Evolutionary conservation across 2,888 invertebrate genomes (phyloP).

Genomic region (Philhelius pedissequus): DNA sequence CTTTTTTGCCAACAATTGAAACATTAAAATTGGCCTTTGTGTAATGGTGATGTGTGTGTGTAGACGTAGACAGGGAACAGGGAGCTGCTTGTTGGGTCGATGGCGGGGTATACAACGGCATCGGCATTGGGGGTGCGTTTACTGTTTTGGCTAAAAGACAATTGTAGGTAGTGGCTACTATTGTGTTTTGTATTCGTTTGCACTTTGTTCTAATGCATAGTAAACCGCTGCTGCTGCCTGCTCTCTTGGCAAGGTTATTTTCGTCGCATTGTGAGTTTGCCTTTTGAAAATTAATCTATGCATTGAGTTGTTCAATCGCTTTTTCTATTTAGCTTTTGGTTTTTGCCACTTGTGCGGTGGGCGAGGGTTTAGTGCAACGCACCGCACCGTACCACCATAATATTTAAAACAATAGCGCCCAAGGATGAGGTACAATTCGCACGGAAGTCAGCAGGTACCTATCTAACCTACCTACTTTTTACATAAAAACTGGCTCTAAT

Average conservation of each 20-base stretch:
- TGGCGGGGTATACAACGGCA: not conserved
- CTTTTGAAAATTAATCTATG: conserved; percentile 60
- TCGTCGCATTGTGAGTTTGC: conserved; percentile 60
- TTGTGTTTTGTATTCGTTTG: conserved; percentile 44
- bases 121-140: not conserved
- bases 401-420: not conserved
- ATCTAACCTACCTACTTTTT: too few species aligned
- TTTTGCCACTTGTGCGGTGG: not conserved
- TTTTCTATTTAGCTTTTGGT: conserved; percentile 1
- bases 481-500: not conserved
- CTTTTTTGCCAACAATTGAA: conserved; percentile 69
- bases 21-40: conserved; percentile 69
- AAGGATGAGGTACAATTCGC: not conserved
- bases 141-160: conserved; percentile 60
- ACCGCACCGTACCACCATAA: not conserved
- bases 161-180: conserved; percentile 47
- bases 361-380: not conserved
- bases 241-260: conserved; percentile 55
- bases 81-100: not conserved
- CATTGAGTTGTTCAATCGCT: conserved; percentile 61
- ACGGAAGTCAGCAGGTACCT: not conserved
- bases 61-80: not conserved
- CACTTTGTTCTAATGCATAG: conserved; percentile 29
- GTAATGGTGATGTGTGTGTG: conserved; percentile 45
- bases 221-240: not conserved